These are phyloP conservation scores for Drosophila parabipectinata DNA, from an alignment of 1,140 invertebrate genomes.

Conservation along the genomic window DNA sequence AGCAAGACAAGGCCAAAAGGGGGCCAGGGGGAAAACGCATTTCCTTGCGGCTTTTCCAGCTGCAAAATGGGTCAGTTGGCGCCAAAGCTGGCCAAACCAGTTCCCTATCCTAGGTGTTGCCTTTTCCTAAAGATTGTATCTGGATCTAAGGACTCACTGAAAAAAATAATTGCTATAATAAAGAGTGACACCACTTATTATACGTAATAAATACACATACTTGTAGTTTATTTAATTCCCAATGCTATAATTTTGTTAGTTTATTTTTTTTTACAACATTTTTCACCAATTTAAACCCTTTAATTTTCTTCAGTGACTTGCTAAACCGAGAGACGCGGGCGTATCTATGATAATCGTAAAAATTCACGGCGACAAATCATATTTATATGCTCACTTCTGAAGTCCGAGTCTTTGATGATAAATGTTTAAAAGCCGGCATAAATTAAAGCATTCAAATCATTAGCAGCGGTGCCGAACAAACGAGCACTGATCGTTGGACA, in stretches of 20 bases:
- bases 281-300: not conserved
- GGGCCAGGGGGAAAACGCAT: slow-evolving; percentile 19
- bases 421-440: slow-evolving; percentile 62
- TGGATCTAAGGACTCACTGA: slow-evolving; percentile 13
- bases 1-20: not conserved
- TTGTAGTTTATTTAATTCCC: not conserved
- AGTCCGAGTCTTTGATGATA: slow-evolving; percentile 65
- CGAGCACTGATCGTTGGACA: slow-evolving; percentile 46
- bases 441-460: slow-evolving; percentile 78
- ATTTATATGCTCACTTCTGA: slow-evolving; percentile 35
- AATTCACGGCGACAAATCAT: slow-evolving; percentile 53
- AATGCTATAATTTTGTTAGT: not conserved
- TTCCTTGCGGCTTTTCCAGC: slow-evolving; percentile 47
- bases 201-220: not conserved
- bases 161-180: not conserved
- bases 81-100: slow-evolving; percentile 57
- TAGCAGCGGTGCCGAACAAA: slow-evolving; percentile 81
- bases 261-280: not conserved
- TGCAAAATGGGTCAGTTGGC: slow-evolving; percentile 70
- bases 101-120: slow-evolving; percentile 46
- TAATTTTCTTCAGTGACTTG: not conserved
- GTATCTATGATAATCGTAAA: slow-evolving; percentile 32
- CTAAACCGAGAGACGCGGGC: not conserved
- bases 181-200: not conserved
- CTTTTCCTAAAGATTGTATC: slow-evolving; percentile 21